A percentile compares a stretch with the other conserved stretches of the same genome.
These are phyloP conservation scores for Stegodyphus mimosarum DNA, from an alignment of 1,140 invertebrate genomes.

Conservation along the genomic window DNA sequence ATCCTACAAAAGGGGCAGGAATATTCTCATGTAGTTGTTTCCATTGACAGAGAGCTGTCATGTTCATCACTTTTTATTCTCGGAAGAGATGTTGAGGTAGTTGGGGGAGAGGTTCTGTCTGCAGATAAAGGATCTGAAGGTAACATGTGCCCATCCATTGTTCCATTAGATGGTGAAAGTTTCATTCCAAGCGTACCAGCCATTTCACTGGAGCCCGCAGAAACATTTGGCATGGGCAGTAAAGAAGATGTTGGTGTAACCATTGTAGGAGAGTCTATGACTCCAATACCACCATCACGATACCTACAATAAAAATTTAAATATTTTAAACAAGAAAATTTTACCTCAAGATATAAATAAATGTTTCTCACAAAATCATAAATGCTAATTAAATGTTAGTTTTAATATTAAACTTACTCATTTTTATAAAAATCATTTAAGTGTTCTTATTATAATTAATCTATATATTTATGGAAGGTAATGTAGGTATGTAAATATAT, in stretches of 20 bases:
- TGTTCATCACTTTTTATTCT: constrained; percentile 34
- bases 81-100: constrained; percentile 30
- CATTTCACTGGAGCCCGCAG: constrained; percentile 35
- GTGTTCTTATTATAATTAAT: too few relatives aligned
- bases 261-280: constrained; percentile 59
- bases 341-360: too few relatives aligned
- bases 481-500: too few relatives aligned
- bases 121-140: constrained; percentile 28
- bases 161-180: constrained; percentile 29
- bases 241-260: constrained; percentile 39
- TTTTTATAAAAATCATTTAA: too few relatives aligned
- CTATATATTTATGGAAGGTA: too few relatives aligned
- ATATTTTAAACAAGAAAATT: too few relatives aligned
- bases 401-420: too few relatives aligned
- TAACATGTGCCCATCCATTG: constrained; percentile 11
- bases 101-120: constrained; percentile 32
- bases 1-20: neutral
- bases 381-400: too few relatives aligned
- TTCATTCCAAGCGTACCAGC: constrained; percentile 14
- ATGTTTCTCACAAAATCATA: too few relatives aligned
- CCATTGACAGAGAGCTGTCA: constrained; percentile 26
- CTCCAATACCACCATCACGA: constrained; percentile 45
- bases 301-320: constrained; percentile 28
- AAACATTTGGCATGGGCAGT: constrained; percentile 24
- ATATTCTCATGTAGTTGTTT: constrained; percentile 33